Base-by-base conservation (phyloP, 2,888 invertebrate species). In the Argyresthia albistria region DNA sequence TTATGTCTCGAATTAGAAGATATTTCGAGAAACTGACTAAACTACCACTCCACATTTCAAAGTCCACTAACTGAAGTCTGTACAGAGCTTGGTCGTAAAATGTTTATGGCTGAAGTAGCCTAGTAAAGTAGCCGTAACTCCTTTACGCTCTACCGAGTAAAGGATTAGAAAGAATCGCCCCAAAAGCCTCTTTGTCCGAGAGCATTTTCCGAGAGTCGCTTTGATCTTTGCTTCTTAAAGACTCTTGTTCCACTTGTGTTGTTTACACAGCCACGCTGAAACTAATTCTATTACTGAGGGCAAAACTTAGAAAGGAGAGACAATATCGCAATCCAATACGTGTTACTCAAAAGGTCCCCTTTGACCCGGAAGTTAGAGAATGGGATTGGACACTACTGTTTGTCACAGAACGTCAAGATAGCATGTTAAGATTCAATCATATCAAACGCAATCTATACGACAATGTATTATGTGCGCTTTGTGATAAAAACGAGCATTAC, bases 1-100 rank as follows among this genome's bases (percentile, higher is more conserved):
- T n/a, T n/a, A n/a, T n/a, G n/a, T n/a, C 25, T 25, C 6, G 3
- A 25, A 25, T 25, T 25, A 25, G 25, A 25, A 25, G 25, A 4
- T 25, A 25, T 25, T 25, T 25, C 25, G 25, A 25, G 25, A 2
- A 25, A 25, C 25, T 25, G 1, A 37, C 48, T 42, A 35, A 52
- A 43, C 43, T 0, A 35, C 14, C 9, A 53, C 42, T 45, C 50
- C 43, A 49, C 36, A 37, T 48, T 25, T 42, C n/a, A 42, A 45
- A 50, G 61, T 57, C 58, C 59, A 66, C 61, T 12, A 50, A 1
- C 58, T 63, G 58, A 64, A 66, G 65, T 61, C 52, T 58, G 58
- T 63, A 60, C 65, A 58, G 64, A 63, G 60, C 62, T 58, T 56
- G 53, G 56, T 69, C 70, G 64, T 75, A 70, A 75, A 75, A 70